Evolutionary conservation across 2,888 invertebrate genomes (phyloP), one percentile per base, ranked within the genome.

Genomic region (Polyommatus iphigenia): DNA sequence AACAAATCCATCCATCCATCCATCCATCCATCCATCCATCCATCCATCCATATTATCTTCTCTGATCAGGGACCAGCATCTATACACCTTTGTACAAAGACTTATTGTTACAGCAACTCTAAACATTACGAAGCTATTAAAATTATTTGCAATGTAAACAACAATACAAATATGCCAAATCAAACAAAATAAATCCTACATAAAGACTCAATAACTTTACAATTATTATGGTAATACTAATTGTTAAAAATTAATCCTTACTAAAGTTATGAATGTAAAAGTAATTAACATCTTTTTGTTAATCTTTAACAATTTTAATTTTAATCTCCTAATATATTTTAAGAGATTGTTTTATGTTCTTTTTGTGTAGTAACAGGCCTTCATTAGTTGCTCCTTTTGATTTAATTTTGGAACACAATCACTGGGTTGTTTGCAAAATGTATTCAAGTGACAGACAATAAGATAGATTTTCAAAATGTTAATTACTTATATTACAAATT

Each of bases 121-220:
- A 82, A 81, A 80, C 77, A 79, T 83, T 84, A 83, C 85, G 83
- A 85, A 85, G 85, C 86, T 85, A 84, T 80, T 78, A 76, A 75
- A 81, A 80, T 83, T 83, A 75, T 29, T 79, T 82, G 81, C 79
- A 78, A 78, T 71, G 75, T 76, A 80, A 77, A 82, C 78, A 79
- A 79, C 77, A 73, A 71, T 76, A 78, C 57, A 24, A 76, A 75
- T 79, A 80, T 77, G 76, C 77, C 76, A 78, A 80, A 77, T 76
- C 67, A 67, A 79, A 79, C 59, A 72, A 50, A 59, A 78, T 41
- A 46, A 75, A 46, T 8, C 15, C 8, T 67, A 67, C 3, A 46
- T 41, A 20, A 46, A 73, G 73, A 73, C 20, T 73, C 67, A 67
- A 29, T 67, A 15, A 67, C 6, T 67, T 67, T 18, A 29, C 29